phyloP scores from a whole-genome alignment of 2,113 vertebrate species.

The Penelope pileata region DNA sequence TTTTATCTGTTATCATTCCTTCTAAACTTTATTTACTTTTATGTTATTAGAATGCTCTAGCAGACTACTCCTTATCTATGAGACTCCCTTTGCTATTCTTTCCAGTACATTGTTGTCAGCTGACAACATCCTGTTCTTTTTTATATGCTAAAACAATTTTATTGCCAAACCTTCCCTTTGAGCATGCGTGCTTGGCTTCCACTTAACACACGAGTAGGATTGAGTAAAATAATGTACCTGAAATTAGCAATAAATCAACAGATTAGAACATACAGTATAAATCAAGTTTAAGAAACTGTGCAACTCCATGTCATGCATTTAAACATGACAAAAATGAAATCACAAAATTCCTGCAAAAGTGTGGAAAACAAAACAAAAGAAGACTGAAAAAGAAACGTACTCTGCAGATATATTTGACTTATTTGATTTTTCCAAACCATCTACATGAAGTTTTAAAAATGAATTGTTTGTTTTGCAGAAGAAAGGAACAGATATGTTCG shows the following conservation, averaged over 20 bases:
- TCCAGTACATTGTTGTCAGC: not conserved
- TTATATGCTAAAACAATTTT: not conserved
- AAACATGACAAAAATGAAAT: not conserved
- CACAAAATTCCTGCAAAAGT: not conserved
- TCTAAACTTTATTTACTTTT: not conserved
- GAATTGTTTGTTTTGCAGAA: not conserved
- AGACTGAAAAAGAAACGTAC: not conserved
- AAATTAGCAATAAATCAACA: not conserved
- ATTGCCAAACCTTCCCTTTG: not conserved
- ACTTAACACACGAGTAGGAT: not conserved
- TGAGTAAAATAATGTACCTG: not conserved
- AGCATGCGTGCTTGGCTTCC: not conserved
- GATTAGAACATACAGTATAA: not conserved
- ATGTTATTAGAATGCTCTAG: not conserved
- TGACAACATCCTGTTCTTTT: not conserved
- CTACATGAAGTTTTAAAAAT: not conserved
- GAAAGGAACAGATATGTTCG: not conserved
- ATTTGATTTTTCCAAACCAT: not conserved
- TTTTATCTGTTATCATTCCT: not conserved
- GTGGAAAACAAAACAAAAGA: not conserved
- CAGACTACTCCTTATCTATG: not conserved
- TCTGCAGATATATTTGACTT: not conserved
- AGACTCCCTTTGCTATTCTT: not conserved
- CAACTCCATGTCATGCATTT: not conserved
- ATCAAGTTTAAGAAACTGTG: not conserved